These are phyloP conservation scores for Rhinoraja longicauda DNA, from an alignment of 2,797 vertebrate genomes.

Conservation along the genomic window DNA sequence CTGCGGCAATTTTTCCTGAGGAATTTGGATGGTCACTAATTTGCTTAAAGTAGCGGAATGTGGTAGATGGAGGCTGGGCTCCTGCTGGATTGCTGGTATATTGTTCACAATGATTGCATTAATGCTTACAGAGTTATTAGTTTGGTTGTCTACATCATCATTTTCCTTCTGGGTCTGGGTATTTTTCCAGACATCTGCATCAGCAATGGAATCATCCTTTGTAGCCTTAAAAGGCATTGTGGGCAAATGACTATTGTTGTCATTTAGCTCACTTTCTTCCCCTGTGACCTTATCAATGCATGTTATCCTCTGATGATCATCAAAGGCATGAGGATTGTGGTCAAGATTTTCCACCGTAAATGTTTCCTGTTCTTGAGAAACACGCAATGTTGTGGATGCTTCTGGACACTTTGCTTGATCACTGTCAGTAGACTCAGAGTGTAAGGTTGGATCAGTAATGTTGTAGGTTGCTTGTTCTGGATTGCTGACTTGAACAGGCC, in stretches of 20 bases:
- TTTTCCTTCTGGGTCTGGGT: constrained; percentile 35
- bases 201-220: background rate
- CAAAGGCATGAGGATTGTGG: no score
- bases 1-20: constrained; percentile 42
- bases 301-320: background rate
- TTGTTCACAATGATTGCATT: background rate
- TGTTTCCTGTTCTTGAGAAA: background rate
- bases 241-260: no score
- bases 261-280: background rate
- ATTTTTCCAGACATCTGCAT: accelerated
- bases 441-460: background rate
- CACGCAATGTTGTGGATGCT: background rate
- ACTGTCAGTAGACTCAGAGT: background rate
- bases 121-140: background rate
- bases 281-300: background rate
- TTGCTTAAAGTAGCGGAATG: constrained; percentile 40
- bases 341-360: background rate
- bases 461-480: constrained; percentile 41
- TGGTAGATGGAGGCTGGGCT: constrained; percentile 35
- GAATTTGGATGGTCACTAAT: constrained; percentile 65
- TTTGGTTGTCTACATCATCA: background rate
- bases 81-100: constrained; percentile 22
- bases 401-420: background rate
- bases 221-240: background rate
- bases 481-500: constrained; percentile 27